Base-by-base conservation (phyloP, 1,140 invertebrate genomes). In the Anastatus disparis region DNA sequence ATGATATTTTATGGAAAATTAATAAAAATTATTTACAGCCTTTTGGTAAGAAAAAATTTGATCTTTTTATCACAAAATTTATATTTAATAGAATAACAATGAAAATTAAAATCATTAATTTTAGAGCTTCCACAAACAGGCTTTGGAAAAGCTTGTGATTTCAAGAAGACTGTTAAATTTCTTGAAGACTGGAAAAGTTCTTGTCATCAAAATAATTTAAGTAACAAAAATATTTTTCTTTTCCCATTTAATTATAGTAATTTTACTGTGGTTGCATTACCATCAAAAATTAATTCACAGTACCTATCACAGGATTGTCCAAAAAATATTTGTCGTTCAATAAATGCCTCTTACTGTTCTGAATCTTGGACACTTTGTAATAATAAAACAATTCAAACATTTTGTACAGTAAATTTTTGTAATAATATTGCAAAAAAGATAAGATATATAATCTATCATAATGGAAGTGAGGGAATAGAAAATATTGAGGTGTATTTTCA, bases 391-490 rank as follows among this genome's bases (percentile, higher is more conserved):
- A 73, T 64, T 26, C 53, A 70, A 52, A 59, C 74, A 20, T 77
- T 71, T 52, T 85, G 83, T 74, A 38, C 38, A 1, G 68, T 79
- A 24, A 76, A 79, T 42, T 63, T 40, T 8, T 87, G 86, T 59
- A 50, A 68, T 20, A 88, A 89, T 75, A 75, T 89, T 4, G 80
- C 89, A 10, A 84, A 85, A 70, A 79, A 76, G 40, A 63, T 91
- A 9, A 84, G 82, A 72, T 90, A 88, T 63, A 73, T 82, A 15
- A 80, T 91, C 70, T 74, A 78, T 70, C 89, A 91, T 70, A 89
- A 90, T 75, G 90, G 89, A 10, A 87, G 87, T 3, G 72, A 80
- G 22, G 90, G 90, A 3, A 85, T 90, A 24, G 74, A 75, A 2
- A 81, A 81, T 44, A 77, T 88, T 29, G 73, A 86, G 24, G 72